Evolutionary conservation across 2,113 vertebrate species (phyloP).

Genomic region (Clupea harengus): DNA sequence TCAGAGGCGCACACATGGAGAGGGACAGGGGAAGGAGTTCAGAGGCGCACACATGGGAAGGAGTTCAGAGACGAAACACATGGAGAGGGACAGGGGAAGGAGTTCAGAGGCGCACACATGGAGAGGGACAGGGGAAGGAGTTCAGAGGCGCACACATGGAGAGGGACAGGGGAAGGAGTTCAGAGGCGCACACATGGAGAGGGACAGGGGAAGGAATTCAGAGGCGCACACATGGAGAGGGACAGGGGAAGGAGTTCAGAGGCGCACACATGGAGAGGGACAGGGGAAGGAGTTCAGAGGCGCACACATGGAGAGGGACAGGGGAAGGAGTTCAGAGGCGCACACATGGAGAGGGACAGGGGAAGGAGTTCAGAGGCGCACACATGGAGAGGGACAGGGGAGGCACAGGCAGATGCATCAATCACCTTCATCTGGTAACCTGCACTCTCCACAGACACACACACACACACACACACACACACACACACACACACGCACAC

Average conservation of each 20-base stretch:
- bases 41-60: no score
- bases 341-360: conserved; percentile 25
- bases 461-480: no score
- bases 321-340: not conserved
- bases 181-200: no score
- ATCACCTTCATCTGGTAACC: not conserved
- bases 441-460: no score
- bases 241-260: conserved; percentile 30
- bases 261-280: conserved; percentile 30
- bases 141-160: no score
- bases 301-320: not conserved
- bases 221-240: conserved; percentile 32
- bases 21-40: not conserved
- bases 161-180: no score
- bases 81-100: no score
- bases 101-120: no score
- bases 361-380: conserved; percentile 31
- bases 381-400: not conserved
- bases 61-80: not conserved
- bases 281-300: conserved; percentile 32
- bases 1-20: conserved; percentile 13
- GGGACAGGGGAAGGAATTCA: no score
- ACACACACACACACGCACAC: no score
- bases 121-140: no score
- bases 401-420: not conserved